Evolutionary conservation across 2,113 vertebrate species (phyloP), one percentile per base, ranked within the genome.

Genomic region (Pycnonotus jocosus): DNA sequence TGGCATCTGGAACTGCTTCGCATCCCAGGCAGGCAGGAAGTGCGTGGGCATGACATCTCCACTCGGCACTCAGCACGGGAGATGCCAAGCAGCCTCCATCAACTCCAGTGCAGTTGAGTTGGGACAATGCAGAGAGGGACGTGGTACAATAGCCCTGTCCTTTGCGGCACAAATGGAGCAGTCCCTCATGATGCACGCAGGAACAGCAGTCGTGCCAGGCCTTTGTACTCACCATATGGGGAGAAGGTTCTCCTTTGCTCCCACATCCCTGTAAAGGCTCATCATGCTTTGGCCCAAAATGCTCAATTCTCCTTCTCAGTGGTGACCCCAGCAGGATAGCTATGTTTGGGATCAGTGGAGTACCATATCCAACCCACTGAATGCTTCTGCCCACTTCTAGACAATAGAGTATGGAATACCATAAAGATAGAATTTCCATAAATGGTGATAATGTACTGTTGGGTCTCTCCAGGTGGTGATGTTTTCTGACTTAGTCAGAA

Each of bases 401-500:
- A 95, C 93, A 94, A 94, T 93, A 48, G 90, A 48, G 53, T 81
- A 79, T 74, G 53, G 80, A 90, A 92, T 74, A 92, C 31, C 45
- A 23, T 83, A 83, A 92, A 93, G 90, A 11, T 23, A 81, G 47
- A 60, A 93, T 80, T 86, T 87, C 93, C 96, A 64, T 96, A 90
- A 94, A 92, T 95, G 92, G 80, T 54, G 76, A 68, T 86, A 74
- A 37, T 47, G 53, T 88, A 50, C 76, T 81, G 28, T 42, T 60
- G 90, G 40, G 90, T 68, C 71, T 94, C 92, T 77, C 90, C 95
- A 90, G 76, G 86, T 95, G 88, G 88, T 84, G 47, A 76, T 79
- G 60, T 48, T 93, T 96, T 86, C 69, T 90, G 56, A 77, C 88
- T 94, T 94, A 94, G 85, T 96, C 92, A 97, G 79, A 95, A 95